phyloP scores from a whole-genome alignment of 2,797 vertebrate genomes.

The Diplodus sargus region DNA sequence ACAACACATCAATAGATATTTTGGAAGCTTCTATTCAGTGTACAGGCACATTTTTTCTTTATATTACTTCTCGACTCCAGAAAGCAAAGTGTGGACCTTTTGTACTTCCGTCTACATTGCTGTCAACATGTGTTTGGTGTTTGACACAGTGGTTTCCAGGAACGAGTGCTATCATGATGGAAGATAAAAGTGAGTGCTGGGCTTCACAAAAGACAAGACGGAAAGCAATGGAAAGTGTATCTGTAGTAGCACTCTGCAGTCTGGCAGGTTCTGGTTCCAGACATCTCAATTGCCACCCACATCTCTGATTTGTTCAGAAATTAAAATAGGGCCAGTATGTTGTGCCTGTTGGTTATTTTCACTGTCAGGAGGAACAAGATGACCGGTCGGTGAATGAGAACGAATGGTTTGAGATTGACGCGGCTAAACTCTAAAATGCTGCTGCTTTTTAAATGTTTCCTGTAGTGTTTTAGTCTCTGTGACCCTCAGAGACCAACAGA shows the following conservation, averaged over 20 bases:
- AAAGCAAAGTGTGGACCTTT: neutral
- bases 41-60: neutral
- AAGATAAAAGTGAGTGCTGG: too few species aligned
- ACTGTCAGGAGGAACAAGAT: neutral
- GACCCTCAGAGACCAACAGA: too few species aligned
- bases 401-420: neutral
- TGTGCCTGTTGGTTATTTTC: neutral
- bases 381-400: neutral
- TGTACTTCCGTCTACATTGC: neutral
- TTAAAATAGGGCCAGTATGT: neutral
- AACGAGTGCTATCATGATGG: too few species aligned
- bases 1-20: neutral
- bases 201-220: neutral
- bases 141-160: neutral
- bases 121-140: neutral
- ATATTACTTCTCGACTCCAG: conserved; percentile 3
- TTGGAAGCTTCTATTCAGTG: neutral
- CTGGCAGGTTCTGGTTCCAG: neutral
- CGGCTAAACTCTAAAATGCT: too few species aligned
- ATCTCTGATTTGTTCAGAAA: conserved; percentile 8
- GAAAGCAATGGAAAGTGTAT: neutral
- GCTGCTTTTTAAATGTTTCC: too few species aligned
- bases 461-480: too few species aligned
- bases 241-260: conserved; percentile 5
- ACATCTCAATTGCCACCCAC: neutral